Conservation (phyloP, 2,113 vertebrate genomes). For the Trematocara marginatum region DNA sequence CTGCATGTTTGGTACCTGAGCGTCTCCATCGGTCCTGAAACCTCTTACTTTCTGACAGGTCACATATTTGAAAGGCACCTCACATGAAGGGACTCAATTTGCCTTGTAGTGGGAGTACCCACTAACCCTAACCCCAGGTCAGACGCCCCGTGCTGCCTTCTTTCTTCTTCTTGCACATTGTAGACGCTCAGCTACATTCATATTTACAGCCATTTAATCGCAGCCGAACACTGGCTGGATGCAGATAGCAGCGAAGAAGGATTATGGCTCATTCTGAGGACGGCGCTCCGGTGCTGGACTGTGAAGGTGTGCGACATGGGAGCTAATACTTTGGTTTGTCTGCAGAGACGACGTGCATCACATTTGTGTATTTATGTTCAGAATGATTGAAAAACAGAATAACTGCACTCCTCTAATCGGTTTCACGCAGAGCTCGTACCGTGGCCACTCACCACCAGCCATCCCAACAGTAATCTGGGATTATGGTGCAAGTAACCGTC, state of each 20-base stretch:
- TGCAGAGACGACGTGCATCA: not conserved
- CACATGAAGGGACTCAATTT: not conserved
- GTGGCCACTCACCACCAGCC: not conserved
- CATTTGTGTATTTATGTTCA: not conserved
- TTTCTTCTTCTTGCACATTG: not conserved
- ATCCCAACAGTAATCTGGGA: slow-evolving; percentile 61
- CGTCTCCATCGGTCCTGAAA: not conserved
- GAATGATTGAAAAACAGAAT: not conserved
- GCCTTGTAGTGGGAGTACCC: not conserved
- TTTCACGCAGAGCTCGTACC: not conserved
- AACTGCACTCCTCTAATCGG: not conserved
- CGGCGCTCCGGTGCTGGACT: accelerated
- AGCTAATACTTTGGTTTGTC: not conserved
- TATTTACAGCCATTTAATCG: slow-evolving; percentile 34
- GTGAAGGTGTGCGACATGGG: not conserved
- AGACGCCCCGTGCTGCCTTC: not conserved
- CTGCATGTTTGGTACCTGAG: not conserved
- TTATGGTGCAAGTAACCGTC: slow-evolving; percentile 28
- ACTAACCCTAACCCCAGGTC: too few species aligned
- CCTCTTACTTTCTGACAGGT: not conserved
- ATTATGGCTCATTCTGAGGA: slow-evolving; percentile 6
- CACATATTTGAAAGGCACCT: not conserved
- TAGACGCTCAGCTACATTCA: not conserved
- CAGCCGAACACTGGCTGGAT: not conserved
- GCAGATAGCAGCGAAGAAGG: not conserved